Evolutionary conservation across 2,113 vertebrate genomes (phyloP).

Genomic region (Chunga burmeisteri): DNA sequence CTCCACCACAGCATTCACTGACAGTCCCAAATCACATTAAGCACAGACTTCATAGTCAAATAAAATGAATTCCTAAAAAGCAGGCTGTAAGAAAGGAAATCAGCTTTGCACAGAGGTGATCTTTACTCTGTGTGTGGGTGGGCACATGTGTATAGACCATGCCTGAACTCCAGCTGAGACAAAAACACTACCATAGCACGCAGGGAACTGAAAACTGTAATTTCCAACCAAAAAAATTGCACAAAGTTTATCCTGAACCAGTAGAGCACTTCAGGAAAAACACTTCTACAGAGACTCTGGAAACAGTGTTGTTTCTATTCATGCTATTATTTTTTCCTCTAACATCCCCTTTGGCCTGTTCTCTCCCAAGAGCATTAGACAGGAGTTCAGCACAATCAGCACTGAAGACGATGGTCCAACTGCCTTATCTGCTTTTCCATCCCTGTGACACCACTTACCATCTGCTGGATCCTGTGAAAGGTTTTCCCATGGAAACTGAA

Average conservation of each 20-base stretch:
- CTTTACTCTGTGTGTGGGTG: not conserved
- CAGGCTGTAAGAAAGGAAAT: not conserved
- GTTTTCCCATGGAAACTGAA: constrained; percentile 98
- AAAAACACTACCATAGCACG: not conserved
- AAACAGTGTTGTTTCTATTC: not conserved
- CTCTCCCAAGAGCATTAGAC: not conserved
- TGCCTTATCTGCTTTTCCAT: not conserved
- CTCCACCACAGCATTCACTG: not conserved
- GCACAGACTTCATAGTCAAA: not conserved
- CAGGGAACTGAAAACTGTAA: not conserved
- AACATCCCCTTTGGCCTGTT: not conserved
- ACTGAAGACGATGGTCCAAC: not conserved
- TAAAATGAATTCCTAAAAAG: constrained; percentile 24
- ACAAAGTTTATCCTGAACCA: not conserved
- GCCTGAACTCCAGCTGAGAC: constrained; percentile 21
- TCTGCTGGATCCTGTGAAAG: constrained; percentile 96
- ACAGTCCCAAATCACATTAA: not conserved
- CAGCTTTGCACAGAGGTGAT: not conserved
- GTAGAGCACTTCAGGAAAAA: not conserved
- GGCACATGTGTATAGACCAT: not conserved
- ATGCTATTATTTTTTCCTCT: not conserved
- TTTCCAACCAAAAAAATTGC: not conserved
- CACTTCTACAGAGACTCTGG: not conserved
- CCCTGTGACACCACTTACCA: constrained; percentile 78
- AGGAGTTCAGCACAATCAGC: not conserved